These are phyloP conservation scores for Coendou prehensilis DNA, from an alignment of 2,797 vertebrate species.

Conservation along the genomic window DNA sequence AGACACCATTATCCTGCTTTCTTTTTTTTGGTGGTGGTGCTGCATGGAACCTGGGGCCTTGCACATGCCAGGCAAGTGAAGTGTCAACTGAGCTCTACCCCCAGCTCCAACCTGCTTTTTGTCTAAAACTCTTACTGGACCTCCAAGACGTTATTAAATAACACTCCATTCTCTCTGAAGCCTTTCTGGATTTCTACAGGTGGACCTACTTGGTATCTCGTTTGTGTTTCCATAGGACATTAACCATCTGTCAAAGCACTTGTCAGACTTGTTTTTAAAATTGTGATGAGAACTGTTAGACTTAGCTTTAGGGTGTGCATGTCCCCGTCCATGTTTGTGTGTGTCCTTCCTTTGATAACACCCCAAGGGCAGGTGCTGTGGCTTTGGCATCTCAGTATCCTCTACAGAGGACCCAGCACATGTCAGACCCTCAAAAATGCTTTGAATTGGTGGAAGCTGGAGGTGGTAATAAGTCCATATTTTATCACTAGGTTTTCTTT, in stretches of 20 bases:
- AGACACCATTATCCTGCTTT: not conserved
- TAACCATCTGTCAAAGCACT: not conserved
- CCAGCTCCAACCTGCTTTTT: not conserved
- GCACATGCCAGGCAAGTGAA: not conserved
- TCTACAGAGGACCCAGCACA: not conserved
- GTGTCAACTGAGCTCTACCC: not conserved
- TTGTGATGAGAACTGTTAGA: not conserved
- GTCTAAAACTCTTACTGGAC: not conserved
- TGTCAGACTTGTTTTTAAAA: not conserved
- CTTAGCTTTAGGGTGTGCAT: not conserved
- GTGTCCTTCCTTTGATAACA: not conserved
- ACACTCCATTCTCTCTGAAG: not conserved
- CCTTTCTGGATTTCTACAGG: not conserved
- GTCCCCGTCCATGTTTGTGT: not conserved
- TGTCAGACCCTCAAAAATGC: not conserved
- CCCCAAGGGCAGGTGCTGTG: not conserved
- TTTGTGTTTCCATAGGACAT: not conserved
- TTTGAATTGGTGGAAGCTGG: not conserved
- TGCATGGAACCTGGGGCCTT: not conserved
- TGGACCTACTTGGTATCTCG: not conserved
- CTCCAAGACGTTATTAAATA: slow-evolving; percentile 20
- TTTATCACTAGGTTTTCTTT: not conserved
- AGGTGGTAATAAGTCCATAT: not conserved
- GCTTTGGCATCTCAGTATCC: not conserved
- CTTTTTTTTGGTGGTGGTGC: not conserved